Evolutionary conservation across 2,888 invertebrate genomes (phyloP), one percentile per base, ranked within the genome.

Genomic region (Pachycephus smyrnensis): DNA sequence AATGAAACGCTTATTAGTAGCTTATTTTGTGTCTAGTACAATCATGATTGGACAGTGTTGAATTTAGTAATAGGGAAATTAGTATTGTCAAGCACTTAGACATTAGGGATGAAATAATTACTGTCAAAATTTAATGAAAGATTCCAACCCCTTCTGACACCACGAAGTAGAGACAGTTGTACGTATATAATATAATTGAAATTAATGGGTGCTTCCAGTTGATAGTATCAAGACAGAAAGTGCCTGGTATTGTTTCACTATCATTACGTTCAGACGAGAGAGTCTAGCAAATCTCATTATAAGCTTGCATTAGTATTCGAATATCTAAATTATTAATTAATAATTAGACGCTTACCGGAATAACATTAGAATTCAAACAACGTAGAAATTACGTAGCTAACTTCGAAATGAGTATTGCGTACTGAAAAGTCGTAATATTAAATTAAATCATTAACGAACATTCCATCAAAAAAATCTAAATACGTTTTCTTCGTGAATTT

Each of bases 181-280:
- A n/a, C 71, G 83, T 76, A 55, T 55, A 55, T 82, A 84, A 84
- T 82, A 83, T 80, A 83, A 87, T 82, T 81, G 82, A 85, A 87
- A 88, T 87, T 86, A 85, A 87, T 82, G 84, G 82, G 81, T 85
- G 23, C 23, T 78, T 84, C 76, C 82, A 77, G 23, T 55, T 55
- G 55, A 23, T 23, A 55, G 23, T 55, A 55, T 55, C 23, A 23
- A 55, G 23, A 9, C 9, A 9, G 55, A 55, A 9, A 55, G 23
- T 55, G 55, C 55, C 2, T 23, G 0, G 55, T 23, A 40, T 40
- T 40, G 15, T 40, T 40, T 6, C 0, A 40, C 6, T 40, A 6
- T 23, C 40, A 15, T 23, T 40, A 23, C 40, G 15, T 15, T 23
- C 6, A 40, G 40, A 40, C 15, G 15, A 23, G 0, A 40, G 40